phyloP scores from a whole-genome alignment of 2,888 invertebrate genomes.

The Busseola fusca region DNA sequence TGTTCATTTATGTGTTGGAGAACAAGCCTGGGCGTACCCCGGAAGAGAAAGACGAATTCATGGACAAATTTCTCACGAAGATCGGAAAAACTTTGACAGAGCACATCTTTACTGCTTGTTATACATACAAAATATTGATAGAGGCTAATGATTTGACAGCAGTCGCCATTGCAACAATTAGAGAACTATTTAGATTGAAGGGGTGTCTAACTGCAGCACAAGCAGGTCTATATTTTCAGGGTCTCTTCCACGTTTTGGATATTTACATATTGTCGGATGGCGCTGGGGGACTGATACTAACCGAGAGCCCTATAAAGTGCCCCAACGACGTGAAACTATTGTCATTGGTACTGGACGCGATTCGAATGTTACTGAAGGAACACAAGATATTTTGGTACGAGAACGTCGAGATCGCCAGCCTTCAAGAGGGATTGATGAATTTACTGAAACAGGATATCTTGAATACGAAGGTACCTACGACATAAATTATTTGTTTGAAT shows the following conservation, averaged over 20 bases:
- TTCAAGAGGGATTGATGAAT: slow-evolving; percentile 68
- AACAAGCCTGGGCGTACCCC: slow-evolving; percentile 19
- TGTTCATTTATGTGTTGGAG: slow-evolving; percentile 50
- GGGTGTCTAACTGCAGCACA: slow-evolving; percentile 63
- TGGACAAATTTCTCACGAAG: slow-evolving; percentile 56
- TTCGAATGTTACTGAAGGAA: slow-evolving; percentile 68
- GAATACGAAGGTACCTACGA: slow-evolving; percentile 61
- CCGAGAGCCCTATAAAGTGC: slow-evolving; percentile 57
- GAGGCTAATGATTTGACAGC: slow-evolving; percentile 52
- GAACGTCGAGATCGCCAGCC: slow-evolving; percentile 66
- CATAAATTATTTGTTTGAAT: neutral
- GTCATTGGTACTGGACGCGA: slow-evolving; percentile 62
- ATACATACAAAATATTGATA: slow-evolving; percentile 56
- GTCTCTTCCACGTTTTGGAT: slow-evolving; percentile 66
- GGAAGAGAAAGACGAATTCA: slow-evolving; percentile 33
- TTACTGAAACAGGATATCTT: slow-evolving; percentile 64
- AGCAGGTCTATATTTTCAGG: slow-evolving; percentile 67
- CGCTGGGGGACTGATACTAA: slow-evolving; percentile 58
- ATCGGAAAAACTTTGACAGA: slow-evolving; percentile 59
- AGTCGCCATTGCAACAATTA: slow-evolving; percentile 57
- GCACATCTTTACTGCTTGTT: slow-evolving; percentile 61
- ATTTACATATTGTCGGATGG: slow-evolving; percentile 64
- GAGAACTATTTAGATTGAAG: slow-evolving; percentile 64
- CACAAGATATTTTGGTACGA: slow-evolving; percentile 72
- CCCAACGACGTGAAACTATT: slow-evolving; percentile 64